Evolutionary conservation across 2,113 vertebrate species (phyloP).

Genomic region (Tragelaphus imberbis): DNA sequence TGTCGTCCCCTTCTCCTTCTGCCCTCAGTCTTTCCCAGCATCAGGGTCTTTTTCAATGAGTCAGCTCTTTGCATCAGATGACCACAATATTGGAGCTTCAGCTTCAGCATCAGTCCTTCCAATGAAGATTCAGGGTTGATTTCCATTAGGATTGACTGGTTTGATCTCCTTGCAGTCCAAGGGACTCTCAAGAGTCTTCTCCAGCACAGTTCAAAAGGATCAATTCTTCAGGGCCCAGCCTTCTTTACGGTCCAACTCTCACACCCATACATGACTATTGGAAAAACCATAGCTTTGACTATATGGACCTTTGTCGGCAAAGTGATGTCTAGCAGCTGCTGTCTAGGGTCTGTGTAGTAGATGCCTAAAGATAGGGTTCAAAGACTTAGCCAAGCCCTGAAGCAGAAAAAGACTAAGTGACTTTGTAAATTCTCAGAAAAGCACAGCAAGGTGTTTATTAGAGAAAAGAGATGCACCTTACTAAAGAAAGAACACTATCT

Average conservation of each 20-base stretch:
- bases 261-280: not conserved
- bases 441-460: not conserved
- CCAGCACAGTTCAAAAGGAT: not conserved
- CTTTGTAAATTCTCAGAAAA: not conserved
- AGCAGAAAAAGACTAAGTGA: not conserved
- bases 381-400: not conserved
- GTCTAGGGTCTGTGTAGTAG: not conserved
- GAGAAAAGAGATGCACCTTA: not conserved
- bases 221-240: not conserved
- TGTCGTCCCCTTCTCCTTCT: not conserved
- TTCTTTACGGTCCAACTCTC: not conserved
- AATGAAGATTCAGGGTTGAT: not conserved
- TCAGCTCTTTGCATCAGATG: not conserved
- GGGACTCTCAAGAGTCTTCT: not conserved
- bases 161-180: not conserved
- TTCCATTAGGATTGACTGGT: not conserved
- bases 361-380: rapidly evolving
- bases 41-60: not conserved
- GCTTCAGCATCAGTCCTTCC: not conserved
- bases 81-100: not conserved
- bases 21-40: not conserved
- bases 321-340: rapidly evolving
- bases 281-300: not conserved
- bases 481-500: not conserved
- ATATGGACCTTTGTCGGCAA: not conserved